Conservation (phyloP, 2,888 invertebrate species). For the Drosophila monieri region DNA sequence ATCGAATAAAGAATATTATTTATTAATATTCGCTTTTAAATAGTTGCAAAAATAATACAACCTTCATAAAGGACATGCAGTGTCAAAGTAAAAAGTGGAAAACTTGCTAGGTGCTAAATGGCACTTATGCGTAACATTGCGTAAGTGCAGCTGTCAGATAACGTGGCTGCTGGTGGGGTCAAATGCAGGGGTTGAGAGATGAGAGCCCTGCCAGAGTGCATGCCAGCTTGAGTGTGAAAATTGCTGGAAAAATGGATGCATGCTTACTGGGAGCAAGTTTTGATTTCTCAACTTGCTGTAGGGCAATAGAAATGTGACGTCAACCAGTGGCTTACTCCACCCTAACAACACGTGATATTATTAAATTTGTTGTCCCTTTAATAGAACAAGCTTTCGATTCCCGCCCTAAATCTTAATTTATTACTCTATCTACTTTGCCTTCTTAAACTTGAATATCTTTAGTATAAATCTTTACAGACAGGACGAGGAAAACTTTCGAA, state of each 20-base stretch:
- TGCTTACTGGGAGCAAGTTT: slow-evolving; percentile 40
- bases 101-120: slow-evolving; percentile 38
- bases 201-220: slow-evolving; percentile 50
- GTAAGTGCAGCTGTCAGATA: slow-evolving; percentile 75
- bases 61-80: slow-evolving; percentile 22
- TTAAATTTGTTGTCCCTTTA: slow-evolving; percentile 9
- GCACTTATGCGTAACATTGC: slow-evolving; percentile 72
- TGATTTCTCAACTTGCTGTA: slow-evolving; percentile 36
- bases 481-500: slow-evolving; percentile 47
- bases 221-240: slow-evolving; percentile 73
- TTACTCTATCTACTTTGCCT: slow-evolving; percentile 12
- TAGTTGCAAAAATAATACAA: not conserved
- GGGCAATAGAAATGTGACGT: slow-evolving; percentile 17
- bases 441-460: slow-evolving; percentile 50
- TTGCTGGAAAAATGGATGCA: slow-evolving; percentile 68
- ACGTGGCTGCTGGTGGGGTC: slow-evolving; percentile 3
- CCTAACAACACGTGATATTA: slow-evolving; percentile 31
- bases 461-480: slow-evolving; percentile 63
- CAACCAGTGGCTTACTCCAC: slow-evolving; percentile 21
- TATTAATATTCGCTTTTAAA: not conserved
- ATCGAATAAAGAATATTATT: not conserved
- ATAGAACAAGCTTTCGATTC: slow-evolving; percentile 4
- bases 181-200: slow-evolving; percentile 13
- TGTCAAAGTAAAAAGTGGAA: slow-evolving; percentile 33
- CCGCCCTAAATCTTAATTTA: slow-evolving; percentile 17